Base-by-base conservation (phyloP, 1,140 invertebrate genomes). In the Ooceraea biroi region DNA sequence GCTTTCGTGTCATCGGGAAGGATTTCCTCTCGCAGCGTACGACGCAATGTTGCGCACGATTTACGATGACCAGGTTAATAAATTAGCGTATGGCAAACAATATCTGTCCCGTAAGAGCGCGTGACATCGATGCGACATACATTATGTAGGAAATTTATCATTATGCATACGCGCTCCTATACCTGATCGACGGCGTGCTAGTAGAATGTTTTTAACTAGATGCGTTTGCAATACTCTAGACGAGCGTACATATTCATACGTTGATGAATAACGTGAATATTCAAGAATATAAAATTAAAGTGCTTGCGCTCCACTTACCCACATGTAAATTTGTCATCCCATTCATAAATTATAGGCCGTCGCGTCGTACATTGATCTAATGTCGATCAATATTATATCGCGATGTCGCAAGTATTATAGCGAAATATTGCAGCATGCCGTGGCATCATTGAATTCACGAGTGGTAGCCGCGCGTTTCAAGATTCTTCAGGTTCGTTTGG, bases 201-300 rank as follows among this genome's bases (percentile, higher is more conserved):
- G 63, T 44, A 68, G 50, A 78, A 57, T 19, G 25, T 80, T 80
- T 80, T 80, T 80, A 80, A 80, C 50, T 69, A 71, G 65, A 69
- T 57, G 65, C 48, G 76, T 55, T 61, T 68, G 74, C 46, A 41
- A 68, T 68, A 58, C 30, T 46, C 46, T 80, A 80, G 65, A 80
- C 10, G 48, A 44, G 22, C 50, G 76, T 80, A 44, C 65, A 80
- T 80, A 80, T 80, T 80, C 76, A 80, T 78, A 55, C 2, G 8
- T 36, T 78, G 17, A 78, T 80, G 52, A 80, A 80, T 80, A 80
- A 80, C 50, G 52, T 80, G 76, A 80, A 80, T 80, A 80, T 80
- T 80, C 76, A 71, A 80, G 76, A 80, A 80, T 80, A 80, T 80
- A 80, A 80, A 80, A 80, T 80, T 71, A 17, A 30, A 69, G 65